Evolutionary conservation across 1,140 invertebrate species (phyloP), one percentile per base, ranked within the genome.

Genomic region (Sogatella furcifera): DNA sequence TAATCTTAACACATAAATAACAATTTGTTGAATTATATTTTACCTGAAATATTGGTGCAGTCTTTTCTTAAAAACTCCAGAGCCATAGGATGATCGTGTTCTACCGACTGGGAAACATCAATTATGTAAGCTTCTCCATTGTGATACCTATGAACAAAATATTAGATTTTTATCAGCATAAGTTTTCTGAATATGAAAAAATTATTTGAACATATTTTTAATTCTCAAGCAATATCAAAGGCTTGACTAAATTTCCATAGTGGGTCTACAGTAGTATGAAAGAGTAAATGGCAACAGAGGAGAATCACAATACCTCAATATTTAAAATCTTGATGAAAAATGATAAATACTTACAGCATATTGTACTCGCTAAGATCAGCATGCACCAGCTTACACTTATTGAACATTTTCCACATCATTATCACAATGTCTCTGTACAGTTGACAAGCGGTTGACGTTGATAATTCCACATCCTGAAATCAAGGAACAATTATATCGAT

Each of bases 291-390:
- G n/a, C n/a, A n/a, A n/a, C n/a, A n/a, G n/a, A n/a, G n/a, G n/a
- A n/a, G n/a, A n/a, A n/a, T n/a, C n/a, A n/a, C n/a, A n/a, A n/a
- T n/a, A n/a, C n/a, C n/a, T n/a, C n/a, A n/a, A n/a, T 31, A 31
- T 10, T 4, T 31, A 10, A 10, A 31, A 31, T 31, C 31, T 31
- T 31, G 31, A 31, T 31, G 4, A 4, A 31, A 31, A 31, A 31
- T 31, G 31, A 4, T 31, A 46, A 17, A n/a, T n/a, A 75, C 73
- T 74, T 71, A 90, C 53, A 97, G 69, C 49, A 98, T 80, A 77
- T 99, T 99, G 69, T 93, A 99, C 78, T 98, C 96, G 44, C 93
- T 97, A 15, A 98, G 81, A 82, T 98, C 96, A 9, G 95, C 96
- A 78, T 99, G 97, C 13, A 99, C 93, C 14, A 99, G 79, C 72